These are phyloP conservation scores for Rhagonycha fulva DNA, from an alignment of 2,888 invertebrate species.

Conservation along the genomic window DNA sequence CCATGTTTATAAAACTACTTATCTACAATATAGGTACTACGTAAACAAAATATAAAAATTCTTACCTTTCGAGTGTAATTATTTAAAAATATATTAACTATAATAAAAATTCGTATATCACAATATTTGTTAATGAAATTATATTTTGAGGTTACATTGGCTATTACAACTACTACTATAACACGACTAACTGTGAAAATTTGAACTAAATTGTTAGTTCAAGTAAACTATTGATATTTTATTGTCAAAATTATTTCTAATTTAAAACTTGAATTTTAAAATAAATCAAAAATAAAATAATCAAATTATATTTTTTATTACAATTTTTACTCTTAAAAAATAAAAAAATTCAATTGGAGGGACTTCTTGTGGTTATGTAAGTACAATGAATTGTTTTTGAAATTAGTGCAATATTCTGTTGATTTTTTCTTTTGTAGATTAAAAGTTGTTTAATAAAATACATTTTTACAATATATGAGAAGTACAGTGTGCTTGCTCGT, in stretches of 20 bases:
- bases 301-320: not conserved
- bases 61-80: not conserved
- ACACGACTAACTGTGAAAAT: not conserved
- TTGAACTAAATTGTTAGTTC: not conserved
- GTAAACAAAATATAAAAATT: not conserved
- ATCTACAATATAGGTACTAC: no score
- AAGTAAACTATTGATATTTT: no score
- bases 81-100: not conserved
- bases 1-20: not conserved
- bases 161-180: not conserved
- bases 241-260: no score
- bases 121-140: not conserved
- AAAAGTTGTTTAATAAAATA: not conserved
- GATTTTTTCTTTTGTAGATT: not conserved
- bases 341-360: not conserved
- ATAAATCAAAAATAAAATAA: not conserved
- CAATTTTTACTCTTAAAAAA: not conserved
- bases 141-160: not conserved
- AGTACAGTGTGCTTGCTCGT: no score
- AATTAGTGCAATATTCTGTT: not conserved
- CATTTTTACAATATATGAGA: not conserved
- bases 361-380: not conserved
- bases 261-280: not conserved
- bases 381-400: not conserved
- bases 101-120: not conserved